A percentile compares a stretch with the other conserved stretches of the same genome.
phyloP scores from a whole-genome alignment of 2,797 vertebrate genomes.

The Syncerus caffer region DNA sequence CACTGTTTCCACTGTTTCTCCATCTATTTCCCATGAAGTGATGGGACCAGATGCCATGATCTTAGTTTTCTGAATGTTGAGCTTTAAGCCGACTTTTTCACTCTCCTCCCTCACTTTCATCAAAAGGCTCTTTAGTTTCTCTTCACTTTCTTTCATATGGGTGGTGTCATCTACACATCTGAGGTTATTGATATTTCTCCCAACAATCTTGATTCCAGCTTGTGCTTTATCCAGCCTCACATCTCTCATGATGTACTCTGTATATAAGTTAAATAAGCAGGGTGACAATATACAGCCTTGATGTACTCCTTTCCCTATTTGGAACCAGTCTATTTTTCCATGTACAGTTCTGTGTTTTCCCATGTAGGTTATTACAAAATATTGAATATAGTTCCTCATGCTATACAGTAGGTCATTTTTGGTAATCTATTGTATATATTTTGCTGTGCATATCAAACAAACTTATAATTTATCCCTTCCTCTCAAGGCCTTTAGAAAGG shows the following conservation, averaged over 20 bases:
- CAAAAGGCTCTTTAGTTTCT: neutral
- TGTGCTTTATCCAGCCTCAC: neutral
- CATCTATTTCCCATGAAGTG: neutral
- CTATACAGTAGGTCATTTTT: neutral
- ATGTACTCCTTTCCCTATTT: neutral
- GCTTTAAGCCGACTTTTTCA: accelerated
- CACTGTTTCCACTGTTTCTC: neutral
- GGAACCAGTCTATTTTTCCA: neutral
- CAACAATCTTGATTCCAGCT: neutral
- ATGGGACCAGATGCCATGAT: neutral
- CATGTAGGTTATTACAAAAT: neutral
- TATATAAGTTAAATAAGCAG: neutral
- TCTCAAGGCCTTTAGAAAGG: neutral
- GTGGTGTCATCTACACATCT: neutral
- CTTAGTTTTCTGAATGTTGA: neutral
- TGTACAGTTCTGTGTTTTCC: neutral
- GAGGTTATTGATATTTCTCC: neutral
- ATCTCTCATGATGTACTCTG: neutral
- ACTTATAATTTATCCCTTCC: neutral
- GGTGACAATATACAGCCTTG: neutral
- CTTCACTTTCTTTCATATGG: neutral
- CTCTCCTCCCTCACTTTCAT: neutral
- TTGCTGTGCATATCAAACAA: neutral
- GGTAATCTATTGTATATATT: neutral
- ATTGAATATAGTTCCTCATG: neutral